These are phyloP conservation scores for Venusia cambrica DNA, from an alignment of 2,888 invertebrate genomes.

Conservation along the genomic window DNA sequence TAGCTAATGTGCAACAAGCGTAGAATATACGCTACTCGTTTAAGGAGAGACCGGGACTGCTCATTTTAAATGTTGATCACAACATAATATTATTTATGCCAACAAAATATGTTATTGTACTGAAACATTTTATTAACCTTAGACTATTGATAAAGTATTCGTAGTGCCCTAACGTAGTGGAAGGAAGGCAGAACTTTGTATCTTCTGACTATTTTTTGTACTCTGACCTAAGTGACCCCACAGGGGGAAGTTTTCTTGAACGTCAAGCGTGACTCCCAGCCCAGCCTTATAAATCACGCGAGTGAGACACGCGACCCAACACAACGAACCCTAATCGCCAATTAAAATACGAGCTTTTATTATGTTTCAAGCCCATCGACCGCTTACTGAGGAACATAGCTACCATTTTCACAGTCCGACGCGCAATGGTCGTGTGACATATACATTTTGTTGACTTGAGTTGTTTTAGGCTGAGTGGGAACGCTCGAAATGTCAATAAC, in stretches of 20 bases:
- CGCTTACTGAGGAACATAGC: background rate
- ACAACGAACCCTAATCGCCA: conserved; percentile 41
- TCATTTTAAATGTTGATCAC: too few relatives aligned
- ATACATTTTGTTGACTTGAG: conserved; percentile 6
- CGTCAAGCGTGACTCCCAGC: conserved; percentile 71
- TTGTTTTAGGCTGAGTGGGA: conserved; percentile 30
- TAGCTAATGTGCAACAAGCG: conserved; percentile 13
- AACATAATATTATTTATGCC: too few relatives aligned
- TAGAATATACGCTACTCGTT: too few relatives aligned
- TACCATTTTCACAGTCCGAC: background rate
- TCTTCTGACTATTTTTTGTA: too few relatives aligned
- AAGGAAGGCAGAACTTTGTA: too few relatives aligned
- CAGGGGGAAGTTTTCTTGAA: conserved; percentile 55
- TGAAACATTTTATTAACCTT: too few relatives aligned
- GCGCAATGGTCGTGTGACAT: conserved; percentile 32
- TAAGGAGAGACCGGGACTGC: too few relatives aligned
- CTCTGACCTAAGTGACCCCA: conserved; percentile 58
- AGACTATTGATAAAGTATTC: too few relatives aligned
- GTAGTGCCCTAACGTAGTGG: too few relatives aligned
- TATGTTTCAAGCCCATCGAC: conserved; percentile 29
- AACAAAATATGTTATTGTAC: too few relatives aligned
- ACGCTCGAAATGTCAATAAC: conserved; percentile 64
- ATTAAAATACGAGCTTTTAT: conserved; percentile 29
- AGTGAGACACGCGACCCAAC: conserved; percentile 60
- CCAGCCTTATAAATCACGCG: conserved; percentile 73